Percentiles rank a stretch among this genome's conserved stretches.
phyloP scores from a whole-genome alignment of 2,797 vertebrate species.

The Bufotes viridis region DNA sequence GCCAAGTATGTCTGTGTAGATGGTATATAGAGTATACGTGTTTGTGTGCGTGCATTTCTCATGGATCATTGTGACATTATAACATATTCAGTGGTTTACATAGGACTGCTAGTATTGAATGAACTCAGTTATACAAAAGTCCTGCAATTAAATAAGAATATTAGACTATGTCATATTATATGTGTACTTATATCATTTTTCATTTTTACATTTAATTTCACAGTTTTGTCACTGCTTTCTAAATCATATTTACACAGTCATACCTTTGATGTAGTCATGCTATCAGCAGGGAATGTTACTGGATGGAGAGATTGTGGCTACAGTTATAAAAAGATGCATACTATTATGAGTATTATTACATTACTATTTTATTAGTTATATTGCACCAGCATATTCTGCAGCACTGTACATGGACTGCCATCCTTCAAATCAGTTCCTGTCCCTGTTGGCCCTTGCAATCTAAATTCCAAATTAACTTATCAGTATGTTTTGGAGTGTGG shows the following conservation, averaged over 20 bases:
- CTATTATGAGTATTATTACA: too few relatives aligned
- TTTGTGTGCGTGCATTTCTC: not conserved
- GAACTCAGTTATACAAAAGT: not conserved
- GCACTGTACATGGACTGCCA: too few relatives aligned
- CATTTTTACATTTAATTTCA: too few relatives aligned
- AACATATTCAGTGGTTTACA: not conserved
- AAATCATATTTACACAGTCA: conserved; percentile 26
- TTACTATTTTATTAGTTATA: too few relatives aligned
- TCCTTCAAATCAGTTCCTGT: too few relatives aligned
- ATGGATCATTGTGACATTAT: not conserved
- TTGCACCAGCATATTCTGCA: too few relatives aligned
- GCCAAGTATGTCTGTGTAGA: not conserved
- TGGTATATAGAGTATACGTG: not conserved
- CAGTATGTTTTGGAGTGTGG: too few relatives aligned
- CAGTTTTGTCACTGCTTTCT: not conserved
- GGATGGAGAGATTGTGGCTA: not conserved
- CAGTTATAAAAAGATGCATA: too few relatives aligned
- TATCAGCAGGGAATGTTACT: not conserved
- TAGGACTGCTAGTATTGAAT: not conserved
- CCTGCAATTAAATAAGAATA: not conserved
- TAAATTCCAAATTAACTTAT: too few relatives aligned
- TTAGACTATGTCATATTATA: too few relatives aligned
- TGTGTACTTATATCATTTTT: too few relatives aligned
- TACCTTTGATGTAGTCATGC: not conserved
- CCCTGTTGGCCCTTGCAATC: too few relatives aligned